Conservation (phyloP, 2,113 vertebrate genomes). For the Elanus axillaris region DNA sequence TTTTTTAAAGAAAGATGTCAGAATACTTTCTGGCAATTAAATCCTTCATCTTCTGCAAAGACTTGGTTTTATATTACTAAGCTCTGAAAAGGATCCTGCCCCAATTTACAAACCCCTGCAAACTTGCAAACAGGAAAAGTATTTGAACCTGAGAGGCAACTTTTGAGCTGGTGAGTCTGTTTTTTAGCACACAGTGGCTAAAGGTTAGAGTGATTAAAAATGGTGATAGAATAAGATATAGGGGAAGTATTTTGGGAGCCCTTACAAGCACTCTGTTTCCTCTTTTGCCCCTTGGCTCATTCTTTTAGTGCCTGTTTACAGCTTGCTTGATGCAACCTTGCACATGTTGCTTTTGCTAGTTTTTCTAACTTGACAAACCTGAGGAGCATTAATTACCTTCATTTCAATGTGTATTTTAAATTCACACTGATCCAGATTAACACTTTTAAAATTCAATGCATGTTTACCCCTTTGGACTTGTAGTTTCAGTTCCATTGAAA, state of each 20-base stretch:
- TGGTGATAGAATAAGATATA: accelerated
- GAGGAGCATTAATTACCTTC: neutral
- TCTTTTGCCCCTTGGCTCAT: neutral
- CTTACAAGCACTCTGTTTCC: neutral
- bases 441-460: neutral
- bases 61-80: neutral
- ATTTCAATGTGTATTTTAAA: neutral
- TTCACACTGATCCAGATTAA: neutral
- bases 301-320: neutral
- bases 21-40: neutral
- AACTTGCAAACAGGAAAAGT: neutral
- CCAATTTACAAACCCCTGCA: neutral
- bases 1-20: neutral
- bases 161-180: neutral
- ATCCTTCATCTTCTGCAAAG: neutral
- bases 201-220: neutral
- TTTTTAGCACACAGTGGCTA: neutral
- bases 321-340: neutral
- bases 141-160: neutral
- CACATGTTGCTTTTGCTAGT: neutral
- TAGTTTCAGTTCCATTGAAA: neutral
- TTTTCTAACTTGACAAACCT: neutral
- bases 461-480: neutral
- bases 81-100: neutral
- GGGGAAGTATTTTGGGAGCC: neutral